A percentile compares a stretch with the other conserved stretches of the same genome.
phyloP scores from a whole-genome alignment of 2,888 invertebrate species.

The Herminia tarsipennalis region DNA sequence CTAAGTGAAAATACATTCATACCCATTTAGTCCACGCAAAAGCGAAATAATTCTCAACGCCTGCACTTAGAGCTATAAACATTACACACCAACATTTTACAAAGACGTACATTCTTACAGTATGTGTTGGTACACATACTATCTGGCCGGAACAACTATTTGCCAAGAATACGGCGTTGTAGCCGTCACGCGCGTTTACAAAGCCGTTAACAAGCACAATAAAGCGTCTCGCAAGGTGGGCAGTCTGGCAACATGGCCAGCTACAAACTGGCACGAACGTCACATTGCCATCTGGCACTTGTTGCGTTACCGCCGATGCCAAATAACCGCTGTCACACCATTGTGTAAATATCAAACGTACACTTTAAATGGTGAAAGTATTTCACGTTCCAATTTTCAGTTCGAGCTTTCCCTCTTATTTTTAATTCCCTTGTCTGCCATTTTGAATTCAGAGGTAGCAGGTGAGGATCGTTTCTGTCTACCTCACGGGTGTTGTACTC shows the following conservation, averaged over 20 bases:
- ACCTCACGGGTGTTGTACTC: slow-evolving; percentile 3
- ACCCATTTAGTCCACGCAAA: too few relatives aligned
- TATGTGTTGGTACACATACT: too few relatives aligned
- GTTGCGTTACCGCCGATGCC: slow-evolving; percentile 52
- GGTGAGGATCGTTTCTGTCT: slow-evolving; percentile 9
- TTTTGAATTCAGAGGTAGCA: slow-evolving; percentile 10
- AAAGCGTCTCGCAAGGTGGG: slow-evolving; percentile 51
- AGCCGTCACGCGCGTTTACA: slow-evolving; percentile 64
- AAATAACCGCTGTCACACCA: slow-evolving; percentile 37
- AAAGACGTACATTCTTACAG: too few relatives aligned
- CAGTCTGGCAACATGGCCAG: slow-evolving; percentile 39
- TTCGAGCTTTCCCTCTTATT: slow-evolving; percentile 12
- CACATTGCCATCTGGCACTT: slow-evolving; percentile 52
- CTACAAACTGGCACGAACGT: slow-evolving; percentile 48
- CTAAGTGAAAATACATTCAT: too few relatives aligned
- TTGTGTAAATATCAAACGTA: slow-evolving; percentile 34
- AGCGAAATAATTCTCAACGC: too few relatives aligned
- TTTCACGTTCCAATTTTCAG: slow-evolving; percentile 14
- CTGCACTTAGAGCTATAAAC: too few relatives aligned
- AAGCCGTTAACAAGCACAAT: slow-evolving; percentile 61
- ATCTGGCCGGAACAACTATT: slow-evolving; percentile 5
- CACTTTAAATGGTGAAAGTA: slow-evolving; percentile 8
- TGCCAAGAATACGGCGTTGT: slow-evolving; percentile 55
- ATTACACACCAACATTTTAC: too few relatives aligned
- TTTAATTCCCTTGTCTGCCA: slow-evolving; percentile 22